Base-by-base conservation (phyloP, 2,797 vertebrate species). In the Rhinoraja longicauda region DNA sequence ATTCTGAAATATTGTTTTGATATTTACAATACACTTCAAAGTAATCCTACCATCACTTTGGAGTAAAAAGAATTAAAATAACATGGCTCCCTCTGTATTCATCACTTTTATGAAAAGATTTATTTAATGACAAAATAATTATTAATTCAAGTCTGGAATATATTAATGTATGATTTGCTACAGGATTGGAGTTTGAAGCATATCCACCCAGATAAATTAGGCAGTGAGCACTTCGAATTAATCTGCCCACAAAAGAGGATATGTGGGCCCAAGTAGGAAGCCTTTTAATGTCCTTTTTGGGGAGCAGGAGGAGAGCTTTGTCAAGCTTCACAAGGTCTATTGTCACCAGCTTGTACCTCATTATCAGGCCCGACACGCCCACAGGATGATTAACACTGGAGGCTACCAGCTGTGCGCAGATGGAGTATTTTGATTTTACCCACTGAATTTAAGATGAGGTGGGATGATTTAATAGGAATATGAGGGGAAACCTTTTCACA, bases 21-120 rank as follows among this genome's bases (percentile, higher is more conserved):
- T 70, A 72, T 67, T 90, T 26, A 39, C 62, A 39, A 64, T 73
- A 26, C 24, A 45, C 67, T 91, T 91, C 67, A 73, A 91, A 91
- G 21, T 70, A 73, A 73, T 91, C 39, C 64, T 53, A 72, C 70
- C 72, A 72, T 91, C 90, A 53, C 70, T 91, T 72, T 91, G 64
- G 26, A 91, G 70, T 91, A 72, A 91, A 29, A 73, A 91, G 4
- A 39, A 72, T 53, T 72, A 53, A 91, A 91, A 91, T 21, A 45
- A 73, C 72, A 70, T 36, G 24, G 36, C 45, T 72, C 86, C 62
- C 29, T 12, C n/a, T 64, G 19, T 72, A 39, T 91, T 91, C 67
- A 62, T 67, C 17, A 72, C 36, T 53, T 91, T 53, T 45, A 73
- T 73, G 36, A 21, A 53, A 91, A 64, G 29, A 7, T 39, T 91